These are phyloP conservation scores for Numida meleagris DNA, from an alignment of 2,113 vertebrate genomes.

Conservation along the genomic window DNA sequence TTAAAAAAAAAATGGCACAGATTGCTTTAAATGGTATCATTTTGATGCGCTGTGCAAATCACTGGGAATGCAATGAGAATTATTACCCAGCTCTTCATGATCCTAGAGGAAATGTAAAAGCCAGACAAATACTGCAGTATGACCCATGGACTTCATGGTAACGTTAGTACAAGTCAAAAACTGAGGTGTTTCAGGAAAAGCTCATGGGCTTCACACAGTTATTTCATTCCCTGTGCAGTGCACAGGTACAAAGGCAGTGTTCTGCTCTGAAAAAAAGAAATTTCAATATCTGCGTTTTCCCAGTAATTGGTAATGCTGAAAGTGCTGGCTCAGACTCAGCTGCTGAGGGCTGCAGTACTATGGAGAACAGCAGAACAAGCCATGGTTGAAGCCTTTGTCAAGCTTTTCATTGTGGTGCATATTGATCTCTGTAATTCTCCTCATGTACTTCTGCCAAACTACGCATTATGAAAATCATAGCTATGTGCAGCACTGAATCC, in stretches of 20 bases:
- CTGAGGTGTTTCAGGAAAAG: background rate
- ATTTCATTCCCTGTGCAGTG: background rate
- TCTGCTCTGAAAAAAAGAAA: background rate
- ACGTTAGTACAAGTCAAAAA: background rate
- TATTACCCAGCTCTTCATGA: background rate
- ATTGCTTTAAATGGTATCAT: background rate
- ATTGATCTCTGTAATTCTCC: conserved; percentile 42
- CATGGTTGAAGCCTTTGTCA: conserved; percentile 9
- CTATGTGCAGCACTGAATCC: background rate
- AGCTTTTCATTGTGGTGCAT: conserved; percentile 1
- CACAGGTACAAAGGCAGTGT: background rate
- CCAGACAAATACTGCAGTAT: background rate
- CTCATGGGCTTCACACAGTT: background rate
- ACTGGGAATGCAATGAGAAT: background rate
- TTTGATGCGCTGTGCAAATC: background rate
- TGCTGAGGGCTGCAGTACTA: background rate
- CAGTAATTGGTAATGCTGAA: background rate
- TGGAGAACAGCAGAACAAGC: background rate
- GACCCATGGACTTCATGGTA: fast-evolving
- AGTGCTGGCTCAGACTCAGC: background rate
- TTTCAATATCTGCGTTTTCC: background rate
- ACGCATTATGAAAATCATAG: conserved; percentile 6
- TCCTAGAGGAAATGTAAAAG: background rate
- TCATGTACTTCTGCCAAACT: conserved; percentile 21
- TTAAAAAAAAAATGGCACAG: background rate